Percentiles rank a stretch among this genome's conserved stretches.
phyloP scores from a whole-genome alignment of 2,888 invertebrate species.

The Drosophila paramelanica region DNA sequence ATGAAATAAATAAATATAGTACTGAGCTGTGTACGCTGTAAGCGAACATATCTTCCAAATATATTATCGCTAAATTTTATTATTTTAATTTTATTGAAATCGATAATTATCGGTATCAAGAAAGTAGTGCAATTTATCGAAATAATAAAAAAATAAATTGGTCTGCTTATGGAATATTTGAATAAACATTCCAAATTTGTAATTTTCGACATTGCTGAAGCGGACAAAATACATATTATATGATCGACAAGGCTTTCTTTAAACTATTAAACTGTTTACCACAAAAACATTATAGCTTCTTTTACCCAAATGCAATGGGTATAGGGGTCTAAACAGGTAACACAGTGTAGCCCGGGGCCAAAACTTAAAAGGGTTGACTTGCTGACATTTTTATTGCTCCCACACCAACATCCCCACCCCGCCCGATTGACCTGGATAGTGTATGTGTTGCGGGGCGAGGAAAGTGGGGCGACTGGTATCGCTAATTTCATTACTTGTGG shows the following conservation, averaged over 20 bases:
- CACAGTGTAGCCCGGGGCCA: not conserved
- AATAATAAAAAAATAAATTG: too few relatives aligned
- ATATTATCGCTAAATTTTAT: too few relatives aligned
- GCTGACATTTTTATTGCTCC: constrained; percentile 31
- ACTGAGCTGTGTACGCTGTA: too few relatives aligned
- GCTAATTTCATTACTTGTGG: constrained; percentile 80
- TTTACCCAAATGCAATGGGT: not conserved
- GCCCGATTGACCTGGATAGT: constrained; percentile 56
- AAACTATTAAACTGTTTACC: not conserved
- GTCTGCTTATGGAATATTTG: too few relatives aligned
- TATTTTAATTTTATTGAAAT: too few relatives aligned
- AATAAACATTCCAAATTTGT: too few relatives aligned
- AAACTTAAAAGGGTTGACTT: constrained; percentile 54
- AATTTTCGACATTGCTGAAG: too few relatives aligned
- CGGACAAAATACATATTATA: not conserved
- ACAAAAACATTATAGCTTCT: not conserved
- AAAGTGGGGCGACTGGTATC: constrained; percentile 28
- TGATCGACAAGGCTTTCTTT: not conserved
- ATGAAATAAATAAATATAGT: too few relatives aligned
- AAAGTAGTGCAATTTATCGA: too few relatives aligned
- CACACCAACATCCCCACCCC: constrained; percentile 1
- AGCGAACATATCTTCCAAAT: too few relatives aligned
- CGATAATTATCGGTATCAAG: too few relatives aligned
- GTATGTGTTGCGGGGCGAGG: constrained; percentile 19
- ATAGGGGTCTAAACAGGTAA: not conserved